phyloP scores from a whole-genome alignment of 2,113 vertebrate species.

The Oreochromis aureus region DNA sequence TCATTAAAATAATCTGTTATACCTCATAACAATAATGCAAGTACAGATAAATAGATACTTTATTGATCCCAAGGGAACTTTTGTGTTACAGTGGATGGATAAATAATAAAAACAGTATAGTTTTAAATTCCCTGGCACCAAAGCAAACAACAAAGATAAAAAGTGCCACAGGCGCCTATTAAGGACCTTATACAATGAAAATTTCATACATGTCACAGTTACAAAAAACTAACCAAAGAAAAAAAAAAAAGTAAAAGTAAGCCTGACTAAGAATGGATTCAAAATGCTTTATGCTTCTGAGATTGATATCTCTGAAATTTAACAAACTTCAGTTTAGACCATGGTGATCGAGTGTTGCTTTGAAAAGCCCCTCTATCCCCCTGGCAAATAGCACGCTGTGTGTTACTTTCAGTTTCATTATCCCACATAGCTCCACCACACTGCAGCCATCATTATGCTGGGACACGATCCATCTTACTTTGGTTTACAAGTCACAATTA shows the following conservation, averaged over 20 bases:
- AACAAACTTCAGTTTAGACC: not conserved
- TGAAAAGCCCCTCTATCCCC: not conserved
- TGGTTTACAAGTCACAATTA: not conserved
- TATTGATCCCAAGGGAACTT: not conserved
- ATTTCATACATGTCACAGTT: not conserved
- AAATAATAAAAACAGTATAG: not conserved
- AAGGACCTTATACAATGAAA: not conserved
- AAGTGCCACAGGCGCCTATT: no score
- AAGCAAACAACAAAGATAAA: not conserved
- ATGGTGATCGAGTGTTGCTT: not conserved
- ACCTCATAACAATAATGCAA: not conserved
- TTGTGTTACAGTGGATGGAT: not conserved
- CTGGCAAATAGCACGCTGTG: not conserved
- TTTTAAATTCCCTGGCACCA: not conserved
- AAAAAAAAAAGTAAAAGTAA: not conserved
- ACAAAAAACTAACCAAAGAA: not conserved
- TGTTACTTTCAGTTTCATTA: not conserved
- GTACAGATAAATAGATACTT: not conserved
- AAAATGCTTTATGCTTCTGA: not conserved
- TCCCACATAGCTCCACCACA: not conserved
- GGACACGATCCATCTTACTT: not conserved
- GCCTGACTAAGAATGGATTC: not conserved
- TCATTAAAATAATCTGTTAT: not conserved
- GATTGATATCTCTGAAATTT: not conserved
- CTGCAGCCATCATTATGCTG: not conserved